Conservation (phyloP, 2,888 invertebrate genomes). For the Drosophila recens region DNA sequence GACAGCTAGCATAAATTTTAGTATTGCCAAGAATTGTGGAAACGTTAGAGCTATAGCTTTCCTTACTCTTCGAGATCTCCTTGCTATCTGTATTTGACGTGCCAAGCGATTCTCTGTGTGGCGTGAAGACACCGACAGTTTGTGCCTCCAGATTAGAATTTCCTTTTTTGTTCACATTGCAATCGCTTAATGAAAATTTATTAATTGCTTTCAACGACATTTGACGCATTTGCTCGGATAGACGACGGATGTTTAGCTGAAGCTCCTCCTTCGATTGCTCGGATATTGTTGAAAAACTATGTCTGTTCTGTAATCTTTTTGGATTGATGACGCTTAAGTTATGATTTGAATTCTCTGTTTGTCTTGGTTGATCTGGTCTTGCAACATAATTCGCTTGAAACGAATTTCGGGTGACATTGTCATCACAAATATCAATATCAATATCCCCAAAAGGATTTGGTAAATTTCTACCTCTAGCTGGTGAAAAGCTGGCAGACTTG, state of each 20-base stretch:
- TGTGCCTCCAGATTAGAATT: constrained; percentile 17
- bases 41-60: constrained; percentile 50
- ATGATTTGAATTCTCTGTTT: constrained; percentile 46
- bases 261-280: constrained; percentile 80
- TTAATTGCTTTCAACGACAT: constrained; percentile 39
- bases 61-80: constrained; percentile 52
- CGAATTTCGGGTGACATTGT: constrained; percentile 26
- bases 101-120: constrained; percentile 8
- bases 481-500: constrained; percentile 73
- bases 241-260: constrained; percentile 83
- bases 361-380: constrained; percentile 19
- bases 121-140: background rate
- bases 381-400: constrained; percentile 22
- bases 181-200: constrained; percentile 59
- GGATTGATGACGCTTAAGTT: constrained; percentile 78
- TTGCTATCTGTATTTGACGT: background rate
- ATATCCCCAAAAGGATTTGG: constrained; percentile 59
- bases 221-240: constrained; percentile 83
- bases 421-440: constrained; percentile 31
- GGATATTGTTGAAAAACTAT: constrained; percentile 83
- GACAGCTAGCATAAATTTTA: constrained; percentile 57
- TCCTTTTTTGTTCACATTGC: constrained; percentile 44
- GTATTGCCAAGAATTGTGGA: constrained; percentile 52
- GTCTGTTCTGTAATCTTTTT: constrained; percentile 81
- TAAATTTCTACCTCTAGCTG: constrained; percentile 64